These are phyloP conservation scores for Bathynomus jamesi DNA, from an alignment of 1,140 invertebrate genomes.

Conservation along the genomic window DNA sequence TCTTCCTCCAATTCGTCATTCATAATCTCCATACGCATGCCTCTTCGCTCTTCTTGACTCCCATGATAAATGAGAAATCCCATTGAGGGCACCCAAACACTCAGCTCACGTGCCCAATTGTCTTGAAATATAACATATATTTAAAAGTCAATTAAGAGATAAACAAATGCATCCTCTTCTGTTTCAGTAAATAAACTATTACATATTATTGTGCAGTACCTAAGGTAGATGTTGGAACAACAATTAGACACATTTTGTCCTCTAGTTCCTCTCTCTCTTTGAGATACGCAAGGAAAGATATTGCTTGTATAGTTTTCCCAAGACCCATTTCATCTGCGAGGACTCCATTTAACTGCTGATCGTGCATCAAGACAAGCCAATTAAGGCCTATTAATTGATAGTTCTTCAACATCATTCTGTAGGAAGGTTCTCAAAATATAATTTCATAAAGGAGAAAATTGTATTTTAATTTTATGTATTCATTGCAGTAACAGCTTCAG, in stretches of 20 bases:
- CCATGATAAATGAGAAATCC: conserved; percentile 82
- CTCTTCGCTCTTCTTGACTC: conserved; percentile 67
- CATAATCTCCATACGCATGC: conserved; percentile 66
- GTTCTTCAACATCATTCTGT: conserved; percentile 29
- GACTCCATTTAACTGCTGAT: conserved; percentile 85
- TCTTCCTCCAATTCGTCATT: conserved; percentile 60
- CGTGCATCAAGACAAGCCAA: conserved; percentile 83
- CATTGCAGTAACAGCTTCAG: neutral
- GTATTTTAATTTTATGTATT: conserved; percentile 2
- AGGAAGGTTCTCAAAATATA: neutral
- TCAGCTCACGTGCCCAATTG: conserved; percentile 80
- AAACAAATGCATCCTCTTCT: neutral
- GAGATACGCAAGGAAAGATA: conserved; percentile 76
- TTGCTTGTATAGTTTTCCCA: conserved; percentile 81
- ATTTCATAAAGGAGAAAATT: neutral
- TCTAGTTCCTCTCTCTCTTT: conserved; percentile 59
- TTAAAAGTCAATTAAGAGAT: neutral
- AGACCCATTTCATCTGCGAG: conserved; percentile 77
- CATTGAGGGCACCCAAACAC: conserved; percentile 72
- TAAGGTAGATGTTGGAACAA: conserved; percentile 85
- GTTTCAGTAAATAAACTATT: too few species aligned
- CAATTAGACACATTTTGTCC: conserved; percentile 67
- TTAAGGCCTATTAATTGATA: conserved; percentile 92
- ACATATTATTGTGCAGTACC: too few species aligned
- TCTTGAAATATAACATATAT: conserved; percentile 48